phyloP scores from a whole-genome alignment of 1,140 invertebrate species.

The Lamellibrachia luymesi region DNA sequence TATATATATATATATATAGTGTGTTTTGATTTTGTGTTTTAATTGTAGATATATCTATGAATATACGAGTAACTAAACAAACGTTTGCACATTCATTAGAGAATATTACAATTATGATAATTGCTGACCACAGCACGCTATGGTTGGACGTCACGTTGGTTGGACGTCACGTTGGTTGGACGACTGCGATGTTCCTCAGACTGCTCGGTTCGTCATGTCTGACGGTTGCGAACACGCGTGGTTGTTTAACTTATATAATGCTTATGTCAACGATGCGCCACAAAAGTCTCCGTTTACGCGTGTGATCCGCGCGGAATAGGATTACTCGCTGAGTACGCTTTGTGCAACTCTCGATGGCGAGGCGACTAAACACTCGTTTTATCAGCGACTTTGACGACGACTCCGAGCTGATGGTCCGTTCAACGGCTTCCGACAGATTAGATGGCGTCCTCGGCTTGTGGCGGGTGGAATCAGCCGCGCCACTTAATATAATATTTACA shows the following conservation, averaged over 20 bases:
- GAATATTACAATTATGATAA: too few relatives aligned
- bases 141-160: too few relatives aligned
- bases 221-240: background rate
- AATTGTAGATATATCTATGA: too few relatives aligned
- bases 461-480: background rate
- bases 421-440: background rate
- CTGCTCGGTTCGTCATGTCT: background rate
- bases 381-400: background rate
- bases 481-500: background rate
- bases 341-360: background rate
- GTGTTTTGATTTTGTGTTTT: too few relatives aligned
- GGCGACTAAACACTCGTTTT: background rate
- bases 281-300: background rate
- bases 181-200: background rate
- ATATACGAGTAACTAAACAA: too few relatives aligned
- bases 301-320: background rate
- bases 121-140: too few relatives aligned
- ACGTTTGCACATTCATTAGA: too few relatives aligned
- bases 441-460: background rate
- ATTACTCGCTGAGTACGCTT: background rate
- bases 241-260: constrained; percentile 6
- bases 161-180: background rate
- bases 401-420: background rate
- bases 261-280: background rate
- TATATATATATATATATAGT: background rate